These are phyloP conservation scores for Phainopepla nitens DNA, from an alignment of 2,113 vertebrate species.

Conservation along the genomic window DNA sequence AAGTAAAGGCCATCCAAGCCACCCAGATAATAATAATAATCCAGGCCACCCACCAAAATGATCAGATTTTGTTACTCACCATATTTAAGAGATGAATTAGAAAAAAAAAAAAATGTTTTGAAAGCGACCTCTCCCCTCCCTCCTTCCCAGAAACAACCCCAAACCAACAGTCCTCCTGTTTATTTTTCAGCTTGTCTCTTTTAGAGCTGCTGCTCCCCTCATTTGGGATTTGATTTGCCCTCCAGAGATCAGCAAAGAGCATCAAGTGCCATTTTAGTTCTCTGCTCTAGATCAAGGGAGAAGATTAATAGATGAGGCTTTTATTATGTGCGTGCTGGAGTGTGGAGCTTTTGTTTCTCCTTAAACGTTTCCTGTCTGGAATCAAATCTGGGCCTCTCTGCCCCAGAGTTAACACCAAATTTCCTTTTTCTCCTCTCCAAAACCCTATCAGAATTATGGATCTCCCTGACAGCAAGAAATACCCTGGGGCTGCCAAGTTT, in stretches of 20 bases:
- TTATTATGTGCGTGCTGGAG: not conserved
- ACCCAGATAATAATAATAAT: not conserved
- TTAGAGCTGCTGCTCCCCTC: slow-evolving; percentile 28
- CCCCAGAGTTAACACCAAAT: not conserved
- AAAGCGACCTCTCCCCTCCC: not conserved
- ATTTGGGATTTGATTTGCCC: slow-evolving; percentile 69
- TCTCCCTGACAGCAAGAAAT: not conserved
- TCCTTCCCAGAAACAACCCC: not conserved
- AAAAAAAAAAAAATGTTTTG: not conserved
- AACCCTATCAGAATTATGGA: not conserved
- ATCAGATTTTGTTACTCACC: not conserved
- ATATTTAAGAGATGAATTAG: not conserved
- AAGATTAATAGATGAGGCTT: slow-evolving; percentile 53
- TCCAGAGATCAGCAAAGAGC: slow-evolving; percentile 56
- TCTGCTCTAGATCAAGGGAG: slow-evolving; percentile 28
- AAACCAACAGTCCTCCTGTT: not conserved
- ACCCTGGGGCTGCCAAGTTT: not conserved
- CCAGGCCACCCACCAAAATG: not conserved
- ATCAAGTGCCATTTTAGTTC: slow-evolving; percentile 35
- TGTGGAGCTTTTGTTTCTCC: not conserved
- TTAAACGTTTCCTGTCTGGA: not conserved
- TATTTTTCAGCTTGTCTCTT: not conserved
- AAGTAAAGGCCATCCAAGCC: not conserved
- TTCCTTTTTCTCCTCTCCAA: not conserved
- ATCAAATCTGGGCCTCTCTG: not conserved